Evolutionary conservation across 2,797 vertebrate species (phyloP), one percentile per base, ranked within the genome.

Genomic region (Siniperca scherzeri): DNA sequence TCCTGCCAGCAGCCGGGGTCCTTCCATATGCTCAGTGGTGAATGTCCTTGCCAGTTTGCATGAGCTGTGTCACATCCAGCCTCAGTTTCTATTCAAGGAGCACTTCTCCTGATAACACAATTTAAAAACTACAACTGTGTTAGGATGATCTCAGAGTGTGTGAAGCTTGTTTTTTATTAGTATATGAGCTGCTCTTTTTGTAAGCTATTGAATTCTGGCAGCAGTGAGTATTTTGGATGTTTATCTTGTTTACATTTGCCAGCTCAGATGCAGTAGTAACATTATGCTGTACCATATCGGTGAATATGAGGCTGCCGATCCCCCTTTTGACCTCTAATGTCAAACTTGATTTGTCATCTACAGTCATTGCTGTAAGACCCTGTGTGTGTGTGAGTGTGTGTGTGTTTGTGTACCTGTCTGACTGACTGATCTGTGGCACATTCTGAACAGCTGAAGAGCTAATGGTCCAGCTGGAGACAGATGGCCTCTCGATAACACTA

Each of bases 381-480:
- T 46, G 61, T 73, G 75, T 66, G 70, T 74, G 84, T 81, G 67
- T 52, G 62, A 74, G 77, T 66, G 77, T 79, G 62, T 81, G 80
- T 82, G 88, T 87, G 86, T 87, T 56, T 88, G 78, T 93, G 82
- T 91, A 93, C 93, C 93, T 96, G 94, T 93, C 93, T 94, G 90
- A 91, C 93, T 94, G 94, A 93, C 93, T 95, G 92, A 93, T 94
- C 93, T 92, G 93, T 94, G 93, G 90, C 93, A 93, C 94, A 93
- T 93, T 94, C 89, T 91, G 91, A 95, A 95, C 94, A 96, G 95
- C 95, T 95, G 95, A 95, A 94, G 93, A 95, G 92, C 93, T 95
- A 96, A 96, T 95, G 94, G 94, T 95, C 94, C 95, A 95, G 94
- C 93, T 95, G 94, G 94, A 95, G 95, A 95, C 95, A 95, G 95